Base-by-base conservation (phyloP, 2,113 vertebrate species). In the Lamprologus tigripictilis region DNA sequence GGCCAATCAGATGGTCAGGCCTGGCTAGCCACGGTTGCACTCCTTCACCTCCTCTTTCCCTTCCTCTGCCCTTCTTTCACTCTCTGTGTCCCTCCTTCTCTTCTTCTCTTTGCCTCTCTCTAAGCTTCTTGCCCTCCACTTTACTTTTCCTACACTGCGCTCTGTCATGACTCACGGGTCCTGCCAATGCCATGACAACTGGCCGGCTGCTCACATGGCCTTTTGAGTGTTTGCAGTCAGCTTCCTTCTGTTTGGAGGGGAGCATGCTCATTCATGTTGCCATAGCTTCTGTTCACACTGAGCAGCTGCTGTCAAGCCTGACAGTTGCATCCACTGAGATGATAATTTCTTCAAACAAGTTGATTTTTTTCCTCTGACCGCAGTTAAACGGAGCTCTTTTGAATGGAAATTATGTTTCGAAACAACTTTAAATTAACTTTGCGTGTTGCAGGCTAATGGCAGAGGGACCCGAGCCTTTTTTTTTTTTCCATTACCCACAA, bases 101-200 rank as follows among this genome's bases (percentile, higher is more conserved):
- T 35, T 28, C 37, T 35, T 12, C 79, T 82, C 76, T 17, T 23
- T 12, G 37, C 53, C 28, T 53, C 28, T 19, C 83, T 82, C 83
- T 11, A 17, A 86, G 81, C 54, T 76, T 68, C 21, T 28, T 11
- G 80, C 82, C 78, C 86, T 93, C 83, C 89, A 93, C 94, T 95
- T 92, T 94, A 91, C 89, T 94, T 95, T 96, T 95, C 95, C 95
- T 90, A 94, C 90, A 5, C 83, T 28, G 86, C 83, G 89, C 87
- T 92, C 90, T 88, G 92, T 89, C 90, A 93, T 95, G 95, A 96
- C 95, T 96, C 95, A 96, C 88, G 81, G 87, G 92, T 91, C 90
- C 92, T 86, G 91, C 91, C 55, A 86, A 90, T 92, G 90, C 94
- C 94, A 95, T 96, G 94, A 89, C 93, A 92, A 96, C 93, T 9